These are phyloP conservation scores for Denticeps clupeoides DNA, from an alignment of 2,797 vertebrate genomes.

Conservation along the genomic window DNA sequence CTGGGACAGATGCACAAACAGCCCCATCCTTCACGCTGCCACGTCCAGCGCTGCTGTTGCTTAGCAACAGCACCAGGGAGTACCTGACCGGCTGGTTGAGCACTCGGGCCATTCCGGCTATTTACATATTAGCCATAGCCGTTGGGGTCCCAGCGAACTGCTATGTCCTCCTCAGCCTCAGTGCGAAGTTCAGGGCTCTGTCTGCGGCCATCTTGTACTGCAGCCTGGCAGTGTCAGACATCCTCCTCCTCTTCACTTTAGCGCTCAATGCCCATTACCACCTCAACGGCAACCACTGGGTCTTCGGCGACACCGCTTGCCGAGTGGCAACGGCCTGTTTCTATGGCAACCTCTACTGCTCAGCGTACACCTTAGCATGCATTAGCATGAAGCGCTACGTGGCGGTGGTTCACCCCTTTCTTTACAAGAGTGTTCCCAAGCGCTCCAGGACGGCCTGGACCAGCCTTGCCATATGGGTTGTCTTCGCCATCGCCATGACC, in stretches of 20 bases:
- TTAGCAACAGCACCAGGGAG: slow-evolving; percentile 28
- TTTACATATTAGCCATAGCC: slow-evolving; percentile 65
- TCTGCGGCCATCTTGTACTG: slow-evolving; percentile 66
- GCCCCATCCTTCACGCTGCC: background rate
- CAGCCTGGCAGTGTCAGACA: slow-evolving; percentile 74
- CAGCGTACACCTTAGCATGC: slow-evolving; percentile 74
- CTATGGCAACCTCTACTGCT: slow-evolving; percentile 85
- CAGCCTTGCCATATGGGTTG: slow-evolving; percentile 62
- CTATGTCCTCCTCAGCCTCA: slow-evolving; percentile 67
- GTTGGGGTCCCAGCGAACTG: slow-evolving; percentile 74
- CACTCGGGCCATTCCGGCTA: slow-evolving; percentile 62
- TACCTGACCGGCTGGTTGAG: slow-evolving; percentile 66
- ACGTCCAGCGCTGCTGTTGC: slow-evolving; percentile 25
- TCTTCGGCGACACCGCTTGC: slow-evolving; percentile 78
- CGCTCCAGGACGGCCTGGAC: slow-evolving; percentile 43
- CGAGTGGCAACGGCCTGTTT: slow-evolving; percentile 65
- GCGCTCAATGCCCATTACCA: slow-evolving; percentile 78
- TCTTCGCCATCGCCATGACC: slow-evolving; percentile 61
- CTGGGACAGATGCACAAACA: background rate
- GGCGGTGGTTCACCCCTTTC: slow-evolving; percentile 77
- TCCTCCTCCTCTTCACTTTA: slow-evolving; percentile 72
- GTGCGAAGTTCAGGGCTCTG: slow-evolving; percentile 51
- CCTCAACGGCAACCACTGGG: slow-evolving; percentile 75
- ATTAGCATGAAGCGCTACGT: slow-evolving; percentile 80
- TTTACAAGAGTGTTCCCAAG: slow-evolving; percentile 67